phyloP scores from a whole-genome alignment of 2,888 invertebrate species.

The Sarcophaga carnaria region DNA sequence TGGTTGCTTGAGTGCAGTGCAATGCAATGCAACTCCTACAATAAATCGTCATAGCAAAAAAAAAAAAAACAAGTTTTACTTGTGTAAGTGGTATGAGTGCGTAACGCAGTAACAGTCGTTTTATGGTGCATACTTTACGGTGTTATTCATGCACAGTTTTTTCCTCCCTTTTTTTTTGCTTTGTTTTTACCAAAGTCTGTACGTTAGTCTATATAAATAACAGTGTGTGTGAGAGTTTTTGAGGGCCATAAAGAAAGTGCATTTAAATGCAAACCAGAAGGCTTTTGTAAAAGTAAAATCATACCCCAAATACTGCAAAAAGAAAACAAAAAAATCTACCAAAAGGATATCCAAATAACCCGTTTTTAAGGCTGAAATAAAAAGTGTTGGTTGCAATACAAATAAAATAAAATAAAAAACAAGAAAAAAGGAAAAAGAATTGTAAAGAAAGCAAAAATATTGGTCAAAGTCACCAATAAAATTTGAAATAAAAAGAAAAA shows the following conservation, averaged over 20 bases:
- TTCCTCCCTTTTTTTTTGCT: constrained; percentile 9
- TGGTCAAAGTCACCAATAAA: constrained; percentile 53
- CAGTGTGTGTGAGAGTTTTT: constrained; percentile 5
- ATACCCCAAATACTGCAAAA: constrained; percentile 39
- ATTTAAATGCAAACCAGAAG: constrained; percentile 65
- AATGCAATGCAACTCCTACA: constrained; percentile 43
- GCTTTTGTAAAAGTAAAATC: constrained; percentile 56
- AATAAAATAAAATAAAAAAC: constrained; percentile 32
- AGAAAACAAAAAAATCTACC: constrained; percentile 16
- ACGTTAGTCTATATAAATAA: neutral
- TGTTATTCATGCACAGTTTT: constrained; percentile 25
- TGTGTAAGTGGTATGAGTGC: constrained; percentile 60
- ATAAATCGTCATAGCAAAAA: constrained; percentile 24
- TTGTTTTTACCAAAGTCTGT: constrained; percentile 1
- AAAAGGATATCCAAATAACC: constrained; percentile 60
- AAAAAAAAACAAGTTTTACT: neutral
- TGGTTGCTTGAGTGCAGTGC: constrained; percentile 8
- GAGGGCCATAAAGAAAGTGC: constrained; percentile 49
- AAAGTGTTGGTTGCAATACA: constrained; percentile 50
- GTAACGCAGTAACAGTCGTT: constrained; percentile 57
- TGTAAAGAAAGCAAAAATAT: constrained; percentile 49
- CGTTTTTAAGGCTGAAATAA: constrained; percentile 34
- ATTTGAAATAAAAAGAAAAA: constrained; percentile 20
- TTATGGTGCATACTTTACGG: constrained; percentile 40
- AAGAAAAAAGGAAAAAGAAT: constrained; percentile 28